Conservation (phyloP, 2,797 vertebrate genomes). For the Typhlichthys eigenmanni region DNA sequence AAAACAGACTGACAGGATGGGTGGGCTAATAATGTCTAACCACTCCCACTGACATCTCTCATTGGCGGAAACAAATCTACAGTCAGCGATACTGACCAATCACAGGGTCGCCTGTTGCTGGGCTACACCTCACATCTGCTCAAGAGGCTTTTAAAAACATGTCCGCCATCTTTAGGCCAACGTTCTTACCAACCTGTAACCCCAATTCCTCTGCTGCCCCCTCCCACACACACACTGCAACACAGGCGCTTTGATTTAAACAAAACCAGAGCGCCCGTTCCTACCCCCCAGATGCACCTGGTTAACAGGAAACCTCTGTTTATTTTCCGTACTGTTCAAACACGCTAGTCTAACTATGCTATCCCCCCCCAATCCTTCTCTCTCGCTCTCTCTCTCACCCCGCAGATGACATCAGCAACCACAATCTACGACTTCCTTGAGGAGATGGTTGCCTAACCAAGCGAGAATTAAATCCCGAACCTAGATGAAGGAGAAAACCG, state of each 20-base stretch:
- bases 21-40: too few relatives aligned
- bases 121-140: constrained; percentile 25
- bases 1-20: not conserved
- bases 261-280: constrained; percentile 72
- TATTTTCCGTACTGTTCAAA: constrained; percentile 77
- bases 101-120: not conserved
- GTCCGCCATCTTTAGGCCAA: constrained; percentile 24
- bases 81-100: constrained; percentile 1
- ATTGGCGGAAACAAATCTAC: constrained; percentile 3
- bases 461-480: constrained; percentile 60
- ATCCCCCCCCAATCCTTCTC: not conserved
- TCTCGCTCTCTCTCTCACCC: not conserved
- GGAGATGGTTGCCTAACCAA: constrained; percentile 58
- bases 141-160: constrained; percentile 30
- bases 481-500: constrained; percentile 56
- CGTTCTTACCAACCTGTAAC: constrained; percentile 58
- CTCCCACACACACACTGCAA: constrained; percentile 38
- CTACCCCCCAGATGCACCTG: constrained; percentile 65
- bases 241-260: constrained; percentile 67
- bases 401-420: constrained; percentile 63
- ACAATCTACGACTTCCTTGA: constrained; percentile 73
- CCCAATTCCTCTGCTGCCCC: constrained; percentile 40
- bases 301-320: constrained; percentile 83
- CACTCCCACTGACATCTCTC: not conserved
- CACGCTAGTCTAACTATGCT: constrained; percentile 70